A percentile compares a stretch with the other conserved stretches of the same genome.
Evolutionary conservation across 37 sponge, comb jelly and placozoan genomes (phyloP).

Genomic region (Theonella swinhoei): DNA sequence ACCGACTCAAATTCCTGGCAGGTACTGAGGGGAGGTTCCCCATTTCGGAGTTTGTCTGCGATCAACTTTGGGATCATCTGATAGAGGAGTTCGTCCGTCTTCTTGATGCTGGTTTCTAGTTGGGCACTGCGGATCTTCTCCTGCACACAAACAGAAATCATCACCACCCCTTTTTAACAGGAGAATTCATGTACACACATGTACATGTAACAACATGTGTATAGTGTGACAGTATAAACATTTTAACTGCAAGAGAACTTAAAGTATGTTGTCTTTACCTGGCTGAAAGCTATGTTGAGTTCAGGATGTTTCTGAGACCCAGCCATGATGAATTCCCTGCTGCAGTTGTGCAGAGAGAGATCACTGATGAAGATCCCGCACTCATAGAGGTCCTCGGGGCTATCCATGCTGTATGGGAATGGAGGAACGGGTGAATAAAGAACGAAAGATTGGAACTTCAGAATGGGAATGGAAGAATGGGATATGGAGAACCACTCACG

Average conservation of each 20-base stretch:
- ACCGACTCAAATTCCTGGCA: constrained; percentile 61
- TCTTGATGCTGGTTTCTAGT: constrained; percentile 57
- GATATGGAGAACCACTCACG: constrained; percentile 40
- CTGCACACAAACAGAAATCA: no score
- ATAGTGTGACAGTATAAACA: no score
- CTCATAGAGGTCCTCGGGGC: constrained; percentile 65
- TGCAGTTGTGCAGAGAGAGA: constrained; percentile 77
- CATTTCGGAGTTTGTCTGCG: constrained; percentile 71
- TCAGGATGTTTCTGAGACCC: constrained; percentile 65
- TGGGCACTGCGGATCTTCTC: constrained; percentile 57
- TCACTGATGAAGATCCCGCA: constrained; percentile 68
- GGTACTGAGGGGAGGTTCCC: constrained; percentile 65
- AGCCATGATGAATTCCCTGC: constrained; percentile 65
- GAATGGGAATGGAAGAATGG: background rate
- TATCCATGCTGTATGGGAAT: constrained; percentile 38
- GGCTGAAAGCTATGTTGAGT: constrained; percentile 55
- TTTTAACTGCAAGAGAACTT: no score
- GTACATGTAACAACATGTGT: no score
- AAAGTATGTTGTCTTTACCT: no score
- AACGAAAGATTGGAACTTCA: background rate
- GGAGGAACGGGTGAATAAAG: background rate
- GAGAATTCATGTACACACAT: no score
- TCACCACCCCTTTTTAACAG: no score
- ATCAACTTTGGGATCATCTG: constrained; percentile 79
- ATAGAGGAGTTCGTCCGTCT: constrained; percentile 76